Base-by-base conservation (phyloP, 2,888 invertebrate genomes). In the Yponomeuta cagnagella region DNA sequence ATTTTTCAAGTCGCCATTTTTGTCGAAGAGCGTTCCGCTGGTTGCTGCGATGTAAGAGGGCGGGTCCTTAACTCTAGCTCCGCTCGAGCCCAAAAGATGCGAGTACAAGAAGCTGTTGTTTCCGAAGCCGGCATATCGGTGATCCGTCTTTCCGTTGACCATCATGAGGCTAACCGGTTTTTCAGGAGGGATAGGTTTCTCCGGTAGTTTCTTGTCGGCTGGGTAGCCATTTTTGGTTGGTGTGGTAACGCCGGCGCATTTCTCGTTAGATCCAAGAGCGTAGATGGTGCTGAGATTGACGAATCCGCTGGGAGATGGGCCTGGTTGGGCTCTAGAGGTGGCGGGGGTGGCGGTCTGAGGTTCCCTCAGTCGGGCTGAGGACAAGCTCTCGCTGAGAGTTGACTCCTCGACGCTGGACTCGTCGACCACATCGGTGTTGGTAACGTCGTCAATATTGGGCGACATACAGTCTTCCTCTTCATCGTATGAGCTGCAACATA, bases 401-500 rank as follows among this genome's bases (percentile, higher is more conserved):
- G 87, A 87, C 73, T 91, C 92, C 74, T 90, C 90, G 64, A 90
- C 85, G 77, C 90, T 91, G 31, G 92, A 89, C 75, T 93, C 93
- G 68, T 92, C 93, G 63, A 89, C 78, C 33, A 82, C 86, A 74
- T 92, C 92, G 2, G 89, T 89, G 77, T 83, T 93, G 74, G 94
- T 88, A 75, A 94, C 93, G 73, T 94, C 93, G 80, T 95, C 95
- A 78, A 95, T 80, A 82, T 95, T 95, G 10, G 95, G 95, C 73
- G 95, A 95, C 74, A 95, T 90, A 75, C 94, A 93, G 82, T 95
- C 95, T 73, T 95, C 95, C 76, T 93, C 94, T 84, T 94, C 94
- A 94, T 94, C 94, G 93, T 94, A 94, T 82, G 94, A 94, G 94
- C 94, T 94, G 93, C 67, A 93, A 88, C 72, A 10, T 76, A 67